These are phyloP conservation scores for Zosterops lateralis DNA, from an alignment of 2,113 vertebrate species.

Conservation along the genomic window DNA sequence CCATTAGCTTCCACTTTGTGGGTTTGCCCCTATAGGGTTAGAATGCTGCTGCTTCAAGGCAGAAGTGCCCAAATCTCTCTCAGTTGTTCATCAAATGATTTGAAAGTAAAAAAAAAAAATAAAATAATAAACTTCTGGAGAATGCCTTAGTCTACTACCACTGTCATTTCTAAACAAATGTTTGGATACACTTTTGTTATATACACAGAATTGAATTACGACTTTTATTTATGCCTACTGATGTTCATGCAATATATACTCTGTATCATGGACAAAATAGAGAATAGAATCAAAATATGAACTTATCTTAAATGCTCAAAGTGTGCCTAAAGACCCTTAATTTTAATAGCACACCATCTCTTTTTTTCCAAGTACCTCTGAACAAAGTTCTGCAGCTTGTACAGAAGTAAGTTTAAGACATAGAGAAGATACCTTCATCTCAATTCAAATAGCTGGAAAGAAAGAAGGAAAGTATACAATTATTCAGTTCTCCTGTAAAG, in stretches of 20 bases:
- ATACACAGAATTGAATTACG: not conserved
- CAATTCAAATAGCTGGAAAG: not conserved
- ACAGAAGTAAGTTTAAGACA: not conserved
- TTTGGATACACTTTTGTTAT: not conserved
- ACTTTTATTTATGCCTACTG: not conserved
- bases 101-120: not conserved
- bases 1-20: not conserved
- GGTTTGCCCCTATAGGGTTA: not conserved
- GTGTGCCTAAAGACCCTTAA: not conserved
- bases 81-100: not conserved
- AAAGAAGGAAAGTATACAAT: not conserved
- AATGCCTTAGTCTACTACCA: not conserved
- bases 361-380: not conserved
- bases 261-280: not conserved
- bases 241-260: not conserved
- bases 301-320: not conserved
- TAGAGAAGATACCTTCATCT: not conserved
- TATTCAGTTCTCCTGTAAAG: not conserved
- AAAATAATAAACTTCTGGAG: not conserved
- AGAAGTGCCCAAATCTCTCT: not conserved
- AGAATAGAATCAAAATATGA: not conserved
- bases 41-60: not conserved
- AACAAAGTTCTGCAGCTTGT: not conserved
- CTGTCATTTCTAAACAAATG: not conserved
- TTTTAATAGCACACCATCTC: not conserved